phyloP scores from a whole-genome alignment of 2,888 invertebrate species.

The Stomorhina lunata region DNA sequence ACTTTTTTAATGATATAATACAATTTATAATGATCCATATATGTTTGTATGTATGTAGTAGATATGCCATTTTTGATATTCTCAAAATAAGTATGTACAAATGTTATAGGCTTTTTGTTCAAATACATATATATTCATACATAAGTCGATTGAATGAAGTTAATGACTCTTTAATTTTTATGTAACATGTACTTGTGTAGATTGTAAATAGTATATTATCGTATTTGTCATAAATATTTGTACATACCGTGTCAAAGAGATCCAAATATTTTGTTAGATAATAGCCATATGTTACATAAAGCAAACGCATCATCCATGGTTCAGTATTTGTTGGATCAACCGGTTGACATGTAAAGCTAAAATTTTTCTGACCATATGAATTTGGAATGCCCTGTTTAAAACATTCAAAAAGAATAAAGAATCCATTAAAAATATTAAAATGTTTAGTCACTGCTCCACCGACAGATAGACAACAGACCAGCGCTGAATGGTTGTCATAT shows the following conservation, averaged over 20 bases:
- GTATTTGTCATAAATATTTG: not conserved
- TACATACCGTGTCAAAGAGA: slow-evolving; percentile 84
- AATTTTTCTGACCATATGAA: slow-evolving; percentile 72
- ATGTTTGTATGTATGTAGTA: too few species aligned
- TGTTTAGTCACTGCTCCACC: not conserved
- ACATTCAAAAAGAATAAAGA: slow-evolving; percentile 20
- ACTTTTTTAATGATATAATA: too few species aligned
- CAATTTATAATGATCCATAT: too few species aligned
- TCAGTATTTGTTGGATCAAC: slow-evolving; percentile 71
- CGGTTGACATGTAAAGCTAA: slow-evolving; percentile 74
- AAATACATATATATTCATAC: too few species aligned
- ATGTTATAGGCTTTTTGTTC: too few species aligned
- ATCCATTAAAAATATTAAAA: slow-evolving; percentile 57
- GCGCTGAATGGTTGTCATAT: not conserved
- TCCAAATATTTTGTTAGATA: slow-evolving; percentile 86
- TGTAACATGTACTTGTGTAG: not conserved
- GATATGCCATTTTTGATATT: too few species aligned
- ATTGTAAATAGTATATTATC: not conserved
- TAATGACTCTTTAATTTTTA: too few species aligned
- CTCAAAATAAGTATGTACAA: too few species aligned
- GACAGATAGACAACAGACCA: not conserved
- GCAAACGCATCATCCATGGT: slow-evolving; percentile 78
- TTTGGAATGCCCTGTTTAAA: slow-evolving; percentile 68
- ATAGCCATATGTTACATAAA: slow-evolving; percentile 82
- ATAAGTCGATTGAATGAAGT: too few species aligned